Evolutionary conservation across 2,113 vertebrate genomes (phyloP).

Genomic region (Bungarus multicinctus): DNA sequence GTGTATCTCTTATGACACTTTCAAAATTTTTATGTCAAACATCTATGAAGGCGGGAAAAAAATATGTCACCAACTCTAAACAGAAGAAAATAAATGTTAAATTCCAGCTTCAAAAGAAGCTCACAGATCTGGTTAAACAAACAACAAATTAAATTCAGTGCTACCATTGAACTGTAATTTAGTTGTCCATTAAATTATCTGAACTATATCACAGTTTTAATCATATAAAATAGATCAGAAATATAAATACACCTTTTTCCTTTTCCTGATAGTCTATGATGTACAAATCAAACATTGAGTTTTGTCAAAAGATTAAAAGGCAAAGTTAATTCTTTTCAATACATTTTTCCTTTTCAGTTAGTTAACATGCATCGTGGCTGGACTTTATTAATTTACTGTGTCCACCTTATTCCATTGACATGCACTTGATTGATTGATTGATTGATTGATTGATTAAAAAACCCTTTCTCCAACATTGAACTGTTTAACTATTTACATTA

Average conservation of each 20-base stretch:
- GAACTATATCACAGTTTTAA: background rate
- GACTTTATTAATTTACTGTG: constrained; percentile 16
- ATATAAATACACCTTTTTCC: background rate
- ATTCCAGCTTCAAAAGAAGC: background rate
- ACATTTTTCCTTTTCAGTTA: background rate
- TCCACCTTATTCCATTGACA: background rate
- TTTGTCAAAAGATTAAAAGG: background rate
- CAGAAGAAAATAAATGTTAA: background rate
- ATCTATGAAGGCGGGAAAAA: background rate
- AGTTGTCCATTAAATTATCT: background rate
- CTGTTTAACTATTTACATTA: background rate
- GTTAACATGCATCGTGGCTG: background rate
- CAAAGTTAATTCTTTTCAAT: background rate
- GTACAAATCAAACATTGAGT: background rate
- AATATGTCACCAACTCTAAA: background rate
- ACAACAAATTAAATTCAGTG: background rate
- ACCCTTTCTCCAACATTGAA: background rate
- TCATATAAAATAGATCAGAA: fast-evolving
- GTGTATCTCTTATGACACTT: background rate
- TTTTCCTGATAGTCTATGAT: background rate
- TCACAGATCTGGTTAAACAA: background rate
- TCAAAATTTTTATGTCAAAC: background rate
- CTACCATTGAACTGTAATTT: background rate
- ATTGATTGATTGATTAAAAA: background rate
- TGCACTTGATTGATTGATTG: background rate